Conservation (phyloP, 2,797 vertebrate genomes). For the Craterocephalus amniculus region DNA sequence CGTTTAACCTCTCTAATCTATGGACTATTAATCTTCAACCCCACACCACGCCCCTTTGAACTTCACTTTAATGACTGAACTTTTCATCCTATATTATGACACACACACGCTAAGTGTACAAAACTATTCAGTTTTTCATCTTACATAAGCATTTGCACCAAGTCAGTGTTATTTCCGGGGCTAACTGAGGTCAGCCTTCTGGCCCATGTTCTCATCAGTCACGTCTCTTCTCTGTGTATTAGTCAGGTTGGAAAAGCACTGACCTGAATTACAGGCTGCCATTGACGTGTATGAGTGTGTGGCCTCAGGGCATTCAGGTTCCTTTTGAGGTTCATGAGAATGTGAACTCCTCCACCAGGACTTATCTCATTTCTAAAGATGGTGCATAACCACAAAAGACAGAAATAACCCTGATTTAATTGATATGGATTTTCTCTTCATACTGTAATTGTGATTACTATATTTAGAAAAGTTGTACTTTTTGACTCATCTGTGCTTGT, state of each 20-base stretch:
- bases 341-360: conserved; percentile 17
- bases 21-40: conserved; percentile 45
- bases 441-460: conserved; percentile 22
- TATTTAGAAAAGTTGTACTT: conserved; percentile 6
- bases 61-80: conserved; percentile 4
- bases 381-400: conserved; percentile 23
- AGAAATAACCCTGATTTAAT: conserved; percentile 30
- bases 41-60: conserved; percentile 26
- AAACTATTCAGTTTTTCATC: conserved; percentile 11
- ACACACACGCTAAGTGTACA: conserved; percentile 15
- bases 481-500: conserved; percentile 10
- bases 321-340: conserved; percentile 45
- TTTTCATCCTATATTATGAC: conserved; percentile 32
- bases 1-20: conserved; percentile 45
- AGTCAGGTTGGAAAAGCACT: conserved; percentile 48
- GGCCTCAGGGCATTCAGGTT: conserved; percentile 19
- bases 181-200: conserved; percentile 45
- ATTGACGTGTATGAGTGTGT: conserved; percentile 46
- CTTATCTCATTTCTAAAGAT: conserved; percentile 16
- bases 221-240: conserved; percentile 47
- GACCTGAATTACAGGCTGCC: conserved; percentile 60
- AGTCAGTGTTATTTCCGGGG: conserved; percentile 34
- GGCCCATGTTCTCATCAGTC: conserved; percentile 55
- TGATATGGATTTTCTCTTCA: conserved; percentile 27
- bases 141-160: conserved; percentile 24